Percentiles rank a stretch among this genome's conserved stretches.
phyloP scores from a whole-genome alignment of 2,888 invertebrate genomes.

The Clivina fossor region DNA sequence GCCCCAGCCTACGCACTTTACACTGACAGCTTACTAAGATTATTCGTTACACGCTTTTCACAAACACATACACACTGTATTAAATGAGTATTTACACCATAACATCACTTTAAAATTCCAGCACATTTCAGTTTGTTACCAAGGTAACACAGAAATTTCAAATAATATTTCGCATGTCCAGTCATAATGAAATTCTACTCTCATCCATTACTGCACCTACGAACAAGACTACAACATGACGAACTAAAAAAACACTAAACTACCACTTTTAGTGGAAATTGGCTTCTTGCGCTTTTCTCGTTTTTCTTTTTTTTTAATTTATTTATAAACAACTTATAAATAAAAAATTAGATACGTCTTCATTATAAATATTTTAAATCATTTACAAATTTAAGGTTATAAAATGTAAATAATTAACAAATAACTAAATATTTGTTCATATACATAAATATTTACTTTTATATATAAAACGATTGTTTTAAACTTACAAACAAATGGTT shows the following conservation, averaged over 20 bases:
- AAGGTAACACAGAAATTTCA: constrained; percentile 29
- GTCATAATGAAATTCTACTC: constrained; percentile 49
- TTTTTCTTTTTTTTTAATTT: too few relatives aligned
- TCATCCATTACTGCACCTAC: constrained; percentile 40
- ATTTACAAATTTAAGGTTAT: too few relatives aligned
- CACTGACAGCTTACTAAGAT: constrained; percentile 32
- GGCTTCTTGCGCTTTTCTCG: too few relatives aligned
- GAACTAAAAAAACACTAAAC: constrained; percentile 17
- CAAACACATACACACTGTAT: constrained; percentile 25
- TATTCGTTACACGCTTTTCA: constrained; percentile 15
- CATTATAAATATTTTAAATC: too few relatives aligned
- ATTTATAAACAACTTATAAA: too few relatives aligned
- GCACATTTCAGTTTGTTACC: constrained; percentile 29
- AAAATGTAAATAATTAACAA: too few relatives aligned
- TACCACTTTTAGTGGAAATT: too few relatives aligned
- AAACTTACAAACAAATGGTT: too few relatives aligned
- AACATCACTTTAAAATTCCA: constrained; percentile 38
- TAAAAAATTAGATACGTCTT: too few relatives aligned
- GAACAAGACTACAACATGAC: constrained; percentile 24
- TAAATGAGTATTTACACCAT: constrained; percentile 40
- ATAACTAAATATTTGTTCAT: too few relatives aligned
- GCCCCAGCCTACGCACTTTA: constrained; percentile 50
- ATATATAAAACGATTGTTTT: too few relatives aligned
- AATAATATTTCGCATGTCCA: constrained; percentile 44
- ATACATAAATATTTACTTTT: too few relatives aligned